Base-by-base conservation (phyloP, 2,888 invertebrate species). In the Ormyrus labotus region DNA sequence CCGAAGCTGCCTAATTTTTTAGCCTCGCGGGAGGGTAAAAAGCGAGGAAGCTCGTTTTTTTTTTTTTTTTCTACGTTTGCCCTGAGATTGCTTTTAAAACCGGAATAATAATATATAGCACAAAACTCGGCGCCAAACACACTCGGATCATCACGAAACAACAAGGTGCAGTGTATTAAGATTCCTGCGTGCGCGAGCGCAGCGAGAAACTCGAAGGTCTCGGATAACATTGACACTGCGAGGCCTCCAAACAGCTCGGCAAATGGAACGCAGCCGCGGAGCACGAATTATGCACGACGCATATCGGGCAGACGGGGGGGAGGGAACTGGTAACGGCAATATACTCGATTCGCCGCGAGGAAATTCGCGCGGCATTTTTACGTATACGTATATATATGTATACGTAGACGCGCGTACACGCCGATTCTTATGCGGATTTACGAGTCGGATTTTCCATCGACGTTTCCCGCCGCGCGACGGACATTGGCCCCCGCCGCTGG, bases 351-450 rank as follows among this genome's bases (percentile, higher is more conserved):
- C 34, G 34, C 34, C 19, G 2, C 10, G 8, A n/a, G 19, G n/a
- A 19, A 6, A n/a, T 6, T 60, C 9, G 4, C 19, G 5, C 50
- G 11, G 50, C 5, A 50, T 60, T 60, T 70, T 50, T 57, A n/a
- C 13, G 19, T 19, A 34, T 0, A n/a, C 34, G 34, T 55, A 11
- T 2, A n/a, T 11, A 53, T 63, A 0, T 51, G 51, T 64, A 7
- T 48, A 19, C n/a, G 47, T 64, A 64, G 6, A 47, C 13, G 13
- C 13, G 13, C 13, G 13, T 13, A 13, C 9, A 13, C 9, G 45
- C 34, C 70, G 10, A 58, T 64, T 77, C 57, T 57, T 47, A 58
- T 64, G 57, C 51, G 69, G 55, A 69, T 68, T 64, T 70, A 70
- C 55, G 34, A 57, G n/a, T 11, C 13, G 70, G 58, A 72, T 68